Base-by-base conservation (phyloP, 2,888 invertebrate species). In the Rhabditoides inermis region DNA sequence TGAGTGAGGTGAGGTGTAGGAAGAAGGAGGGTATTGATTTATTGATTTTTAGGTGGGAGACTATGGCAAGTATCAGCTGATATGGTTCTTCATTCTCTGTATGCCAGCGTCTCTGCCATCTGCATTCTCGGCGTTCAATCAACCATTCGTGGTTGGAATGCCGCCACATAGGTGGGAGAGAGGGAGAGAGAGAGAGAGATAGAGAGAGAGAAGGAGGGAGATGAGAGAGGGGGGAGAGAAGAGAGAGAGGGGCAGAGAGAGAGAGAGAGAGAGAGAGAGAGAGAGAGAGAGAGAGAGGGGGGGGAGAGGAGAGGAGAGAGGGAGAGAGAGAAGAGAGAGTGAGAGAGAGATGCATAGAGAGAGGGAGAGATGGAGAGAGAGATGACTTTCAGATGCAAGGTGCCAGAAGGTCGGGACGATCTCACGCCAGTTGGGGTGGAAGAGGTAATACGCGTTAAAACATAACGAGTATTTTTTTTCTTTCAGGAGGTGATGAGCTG, bases 101-200 rank as follows among this genome's bases (percentile, higher is more conserved):
- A 53, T 72, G 7, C 72, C 72, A 3, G 69, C 72, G n/a, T 63
- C 61, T 51, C 44, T 72, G 0, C 70, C 70, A 2, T 63, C 61
- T 0, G 70, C 70, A 0, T 71, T 65, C 53, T 63, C 66, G 7
- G 69, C 69, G 41, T 66, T 66, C 53, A 66, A 66, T 32, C n/a
- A n/a, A n/a, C n/a, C 68, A 15, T 70, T 68, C 40, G 67, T 68
- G 3, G 63, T 67, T 20, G 69, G 66, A 23, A 45, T 45, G 28
- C 63, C 63, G 1, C 45, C 54, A 3, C 63, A 63, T 37, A 37
- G n/a, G 20, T 35, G 10, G 25, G 2, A 40, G 27, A 22, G 22
- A n/a, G n/a, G n/a, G n/a, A n/a, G n/a, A n/a, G n/a, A n/a, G n/a
- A n/a, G n/a, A n/a, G n/a, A n/a, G n/a, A n/a, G n/a, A n/a, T n/a